Conservation (phyloP, 2,888 invertebrate genomes). For the Alloscopus bannaensis region DNA sequence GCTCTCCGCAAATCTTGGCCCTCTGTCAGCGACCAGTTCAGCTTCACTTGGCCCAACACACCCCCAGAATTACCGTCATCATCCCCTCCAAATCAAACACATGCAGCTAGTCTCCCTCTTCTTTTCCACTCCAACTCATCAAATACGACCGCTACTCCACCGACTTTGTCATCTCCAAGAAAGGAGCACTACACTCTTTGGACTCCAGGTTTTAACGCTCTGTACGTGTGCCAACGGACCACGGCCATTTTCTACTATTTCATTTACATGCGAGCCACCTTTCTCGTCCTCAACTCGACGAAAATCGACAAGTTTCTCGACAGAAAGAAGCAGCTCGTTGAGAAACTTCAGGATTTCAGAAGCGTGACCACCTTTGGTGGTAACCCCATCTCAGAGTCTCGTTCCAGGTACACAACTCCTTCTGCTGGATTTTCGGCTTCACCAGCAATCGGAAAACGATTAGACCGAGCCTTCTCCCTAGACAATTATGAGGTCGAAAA, state of each 20-base stretch:
- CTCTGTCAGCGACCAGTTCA: conserved; percentile 69
- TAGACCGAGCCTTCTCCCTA: no score
- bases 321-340: conserved; percentile 26
- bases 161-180: not conserved
- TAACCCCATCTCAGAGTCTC: no score
- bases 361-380: no score
- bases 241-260: conserved; percentile 66
- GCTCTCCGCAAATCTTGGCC: conserved; percentile 71
- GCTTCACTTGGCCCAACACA: conserved; percentile 64
- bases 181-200: conserved; percentile 66
- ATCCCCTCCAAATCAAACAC: no score
- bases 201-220: conserved; percentile 67
- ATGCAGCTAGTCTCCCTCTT: not conserved
- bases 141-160: not conserved
- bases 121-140: not conserved
- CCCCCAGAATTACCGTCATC: no score
- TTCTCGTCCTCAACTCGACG: conserved; percentile 64
- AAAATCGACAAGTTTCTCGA: conserved; percentile 57
- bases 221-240: conserved; percentile 68
- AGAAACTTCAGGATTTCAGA: not conserved
- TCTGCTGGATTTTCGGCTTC: no score
- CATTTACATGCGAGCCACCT: conserved; percentile 63
- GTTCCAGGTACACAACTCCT: no score
- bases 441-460: no score
- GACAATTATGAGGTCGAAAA: no score